Base-by-base conservation (phyloP, 2,888 invertebrate genomes). In the Cryptocephalus moraei region DNA sequence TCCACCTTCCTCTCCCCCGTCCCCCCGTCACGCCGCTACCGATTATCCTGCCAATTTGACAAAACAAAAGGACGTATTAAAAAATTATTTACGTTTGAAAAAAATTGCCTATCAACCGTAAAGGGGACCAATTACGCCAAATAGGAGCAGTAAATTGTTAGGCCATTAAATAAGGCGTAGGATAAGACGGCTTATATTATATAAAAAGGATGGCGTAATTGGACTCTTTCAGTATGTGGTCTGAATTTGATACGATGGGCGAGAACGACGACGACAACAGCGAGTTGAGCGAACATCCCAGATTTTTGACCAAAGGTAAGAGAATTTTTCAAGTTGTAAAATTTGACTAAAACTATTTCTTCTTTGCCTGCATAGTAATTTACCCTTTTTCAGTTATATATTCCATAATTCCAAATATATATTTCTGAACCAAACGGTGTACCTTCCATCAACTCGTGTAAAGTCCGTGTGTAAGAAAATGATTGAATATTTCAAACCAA, bases 221-320 rank as follows among this genome's bases (percentile, higher is more conserved):
- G 54, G 54, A 42, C 12, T 50, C 32, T 34, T 42, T 33, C 45
- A 52, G 50, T 49, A 50, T 52, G 52, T 52, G 52, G 50, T 50
- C 47, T 48, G 52, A 51, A 43, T 54, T 52, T 42, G 66, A 67
- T 48, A 66, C 63, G 52, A 72, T 79, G 72, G 78, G 78, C 70
- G 81, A 82, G 72, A 78, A 79, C 68, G 84, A 84, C 69, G 87
- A 87, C 69, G 82, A 84, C 50, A 86, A 87, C 69, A 87, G 86
- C 61, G 88, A 89, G 62, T 75, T 86, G 49, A 69, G 69, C 55
- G 70, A 69, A 48, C 68, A 68, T 43, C 82, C 82, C 52, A 81
- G 86, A 66, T 89, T 89, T 69, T 76, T 89, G 58, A 84, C 86
- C 41, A 86, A 86, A 71, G 84, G 83, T 70, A 54, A 57, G 53